Percentiles rank a stretch among this genome's conserved stretches.
phyloP scores from a whole-genome alignment of 2,888 invertebrate species.

The Anorthoa munda region DNA sequence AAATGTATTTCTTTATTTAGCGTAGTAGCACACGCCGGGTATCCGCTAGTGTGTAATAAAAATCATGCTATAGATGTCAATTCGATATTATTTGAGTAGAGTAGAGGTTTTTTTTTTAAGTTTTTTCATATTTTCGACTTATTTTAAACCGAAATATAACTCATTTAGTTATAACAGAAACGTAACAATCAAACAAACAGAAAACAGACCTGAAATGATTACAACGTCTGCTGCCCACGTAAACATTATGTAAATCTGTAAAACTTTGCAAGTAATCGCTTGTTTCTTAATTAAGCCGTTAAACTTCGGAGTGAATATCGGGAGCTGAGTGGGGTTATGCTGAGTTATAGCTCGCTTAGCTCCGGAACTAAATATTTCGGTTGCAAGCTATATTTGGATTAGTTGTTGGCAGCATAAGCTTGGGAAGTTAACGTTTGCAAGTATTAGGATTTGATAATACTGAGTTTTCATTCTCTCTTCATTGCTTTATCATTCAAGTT shows the following conservation, averaged over 20 bases:
- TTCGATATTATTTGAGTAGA: no score
- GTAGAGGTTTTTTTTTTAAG: no score
- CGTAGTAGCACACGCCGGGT: no score
- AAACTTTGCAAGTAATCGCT: slow-evolving; percentile 51
- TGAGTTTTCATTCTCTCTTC: neutral
- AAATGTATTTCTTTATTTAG: no score
- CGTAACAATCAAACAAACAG: slow-evolving; percentile 14
- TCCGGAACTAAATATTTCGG: neutral
- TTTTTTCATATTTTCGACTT: neutral
- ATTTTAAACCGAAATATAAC: neutral
- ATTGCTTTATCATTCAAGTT: neutral
- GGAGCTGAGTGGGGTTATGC: slow-evolving; percentile 14
- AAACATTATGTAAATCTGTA: slow-evolving; percentile 49
- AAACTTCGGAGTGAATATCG: slow-evolving; percentile 22
- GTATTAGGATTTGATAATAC: neutral
- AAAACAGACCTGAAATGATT: slow-evolving; percentile 17
- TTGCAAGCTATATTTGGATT: neutral
- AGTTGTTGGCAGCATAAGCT: neutral
- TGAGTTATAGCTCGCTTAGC: slow-evolving; percentile 27
- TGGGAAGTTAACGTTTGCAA: neutral
- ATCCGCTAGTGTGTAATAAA: no score
- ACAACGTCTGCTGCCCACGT: slow-evolving; percentile 30
- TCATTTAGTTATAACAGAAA: neutral
- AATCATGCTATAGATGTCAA: no score
- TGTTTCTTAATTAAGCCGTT: slow-evolving; percentile 55